Evolutionary conservation across 2,888 invertebrate species (phyloP).

Genomic region (Tineola bisselliella): DNA sequence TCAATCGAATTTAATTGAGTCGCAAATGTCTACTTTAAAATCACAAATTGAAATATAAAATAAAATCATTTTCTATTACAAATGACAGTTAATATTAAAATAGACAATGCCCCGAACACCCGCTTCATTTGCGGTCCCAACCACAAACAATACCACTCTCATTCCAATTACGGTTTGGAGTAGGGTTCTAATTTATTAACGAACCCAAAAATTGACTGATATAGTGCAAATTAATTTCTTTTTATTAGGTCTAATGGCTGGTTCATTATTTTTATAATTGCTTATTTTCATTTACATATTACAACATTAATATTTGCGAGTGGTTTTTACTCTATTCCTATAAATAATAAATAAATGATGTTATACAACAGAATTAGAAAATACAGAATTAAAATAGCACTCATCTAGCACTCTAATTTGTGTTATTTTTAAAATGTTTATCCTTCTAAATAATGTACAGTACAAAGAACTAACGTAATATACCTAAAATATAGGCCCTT

Average conservation of each 20-base stretch:
- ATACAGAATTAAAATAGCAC: no score
- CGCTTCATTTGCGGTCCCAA: background rate
- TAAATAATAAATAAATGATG: no score
- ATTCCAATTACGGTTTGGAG: constrained; percentile 9
- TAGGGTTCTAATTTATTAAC: constrained; percentile 5
- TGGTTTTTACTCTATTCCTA: no score
- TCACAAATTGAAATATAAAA: background rate
- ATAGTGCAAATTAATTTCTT: constrained; percentile 3
- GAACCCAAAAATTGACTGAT: constrained; percentile 6
- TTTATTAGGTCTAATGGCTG: background rate
- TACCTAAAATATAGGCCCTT: no score
- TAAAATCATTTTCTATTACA: background rate
- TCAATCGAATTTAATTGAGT: background rate
- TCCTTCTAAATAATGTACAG: no score
- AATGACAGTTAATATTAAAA: background rate
- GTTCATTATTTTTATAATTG: background rate
- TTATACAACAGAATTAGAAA: no score
- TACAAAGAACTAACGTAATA: no score
- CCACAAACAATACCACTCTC: constrained; percentile 8
- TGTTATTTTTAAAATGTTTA: no score
- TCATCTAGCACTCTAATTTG: no score
- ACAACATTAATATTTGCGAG: no score
- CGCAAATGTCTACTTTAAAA: background rate
- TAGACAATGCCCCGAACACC: background rate
- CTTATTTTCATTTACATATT: no score